phyloP scores from a whole-genome alignment of 1,140 invertebrate species.

The Zaprionus africanus region DNA sequence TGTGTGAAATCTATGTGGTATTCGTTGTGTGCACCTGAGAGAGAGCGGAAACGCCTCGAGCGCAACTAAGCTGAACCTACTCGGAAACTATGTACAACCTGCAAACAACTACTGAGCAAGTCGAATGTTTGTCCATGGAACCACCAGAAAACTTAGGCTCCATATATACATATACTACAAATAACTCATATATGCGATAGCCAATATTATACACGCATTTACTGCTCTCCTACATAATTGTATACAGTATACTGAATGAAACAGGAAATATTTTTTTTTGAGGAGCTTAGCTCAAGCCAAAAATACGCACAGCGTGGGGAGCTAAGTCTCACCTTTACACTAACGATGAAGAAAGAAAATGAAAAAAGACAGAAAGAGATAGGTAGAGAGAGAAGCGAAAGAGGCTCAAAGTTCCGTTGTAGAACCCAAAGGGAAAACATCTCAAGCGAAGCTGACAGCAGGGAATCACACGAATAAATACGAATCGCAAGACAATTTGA shows the following conservation, averaged over 20 bases:
- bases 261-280: background rate
- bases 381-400: background rate
- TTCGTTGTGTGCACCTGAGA: constrained; percentile 27
- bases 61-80: constrained; percentile 2
- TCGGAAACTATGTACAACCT: constrained; percentile 18
- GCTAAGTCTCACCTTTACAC: background rate
- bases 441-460: background rate
- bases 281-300: constrained; percentile 41
- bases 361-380: background rate
- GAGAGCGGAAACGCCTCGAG: background rate
- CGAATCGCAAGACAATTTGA: too few relatives aligned
- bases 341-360: background rate
- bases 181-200: too few relatives aligned
- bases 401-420: background rate
- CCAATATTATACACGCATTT: background rate
- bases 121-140: background rate
- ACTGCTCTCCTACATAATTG: constrained; percentile 4
- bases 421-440: background rate
- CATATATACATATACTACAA: too few relatives aligned
- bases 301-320: background rate
- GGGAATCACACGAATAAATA: background rate
- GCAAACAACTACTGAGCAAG: constrained; percentile 6
- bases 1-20: constrained; percentile 34
- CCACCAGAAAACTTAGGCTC: background rate
- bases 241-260: background rate